A percentile compares a stretch with the other conserved stretches of the same genome.
Evolutionary conservation across 2,888 invertebrate species (phyloP).

Genomic region (Callyntrura guangdongensis): DNA sequence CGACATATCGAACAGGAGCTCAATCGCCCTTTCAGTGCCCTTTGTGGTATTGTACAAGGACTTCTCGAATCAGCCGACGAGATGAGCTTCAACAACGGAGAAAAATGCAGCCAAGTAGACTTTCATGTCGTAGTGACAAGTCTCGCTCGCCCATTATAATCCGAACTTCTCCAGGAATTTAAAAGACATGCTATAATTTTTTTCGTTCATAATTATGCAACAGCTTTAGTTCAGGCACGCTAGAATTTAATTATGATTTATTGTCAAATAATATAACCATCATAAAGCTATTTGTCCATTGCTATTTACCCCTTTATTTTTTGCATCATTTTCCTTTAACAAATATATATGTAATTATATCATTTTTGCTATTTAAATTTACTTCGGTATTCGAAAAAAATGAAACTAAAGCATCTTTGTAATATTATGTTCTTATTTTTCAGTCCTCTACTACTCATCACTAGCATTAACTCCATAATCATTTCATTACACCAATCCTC

Average conservation of each 20-base stretch:
- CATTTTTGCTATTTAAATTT: neutral
- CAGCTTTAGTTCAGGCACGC: no score
- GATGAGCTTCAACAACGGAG: neutral
- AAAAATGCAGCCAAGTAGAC: conserved; percentile 10
- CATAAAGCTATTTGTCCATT: neutral
- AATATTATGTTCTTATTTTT: neutral
- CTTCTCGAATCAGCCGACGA: neutral
- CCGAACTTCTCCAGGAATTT: neutral
- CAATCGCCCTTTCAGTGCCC: neutral
- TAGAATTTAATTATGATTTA: no score
- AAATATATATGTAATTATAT: conserved; percentile 13
- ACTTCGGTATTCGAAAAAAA: neutral
- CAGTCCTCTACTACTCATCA: conserved; percentile 14
- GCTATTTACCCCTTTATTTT: neutral
- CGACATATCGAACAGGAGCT: neutral
- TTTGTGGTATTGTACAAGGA: neutral
- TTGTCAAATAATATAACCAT: no score
- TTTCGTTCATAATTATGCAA: no score
- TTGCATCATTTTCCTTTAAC: neutral
- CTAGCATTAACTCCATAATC: neutral
- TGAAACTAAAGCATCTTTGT: conserved; percentile 13
- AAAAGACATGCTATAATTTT: no score
- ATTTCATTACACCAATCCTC: neutral
- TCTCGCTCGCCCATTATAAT: conserved; percentile 16
- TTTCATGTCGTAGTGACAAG: neutral